Percentiles rank a stretch among this genome's conserved stretches.
Conservation (phyloP, 64 coral and sea anemone species). For the Astreopora myriophthalma region DNA sequence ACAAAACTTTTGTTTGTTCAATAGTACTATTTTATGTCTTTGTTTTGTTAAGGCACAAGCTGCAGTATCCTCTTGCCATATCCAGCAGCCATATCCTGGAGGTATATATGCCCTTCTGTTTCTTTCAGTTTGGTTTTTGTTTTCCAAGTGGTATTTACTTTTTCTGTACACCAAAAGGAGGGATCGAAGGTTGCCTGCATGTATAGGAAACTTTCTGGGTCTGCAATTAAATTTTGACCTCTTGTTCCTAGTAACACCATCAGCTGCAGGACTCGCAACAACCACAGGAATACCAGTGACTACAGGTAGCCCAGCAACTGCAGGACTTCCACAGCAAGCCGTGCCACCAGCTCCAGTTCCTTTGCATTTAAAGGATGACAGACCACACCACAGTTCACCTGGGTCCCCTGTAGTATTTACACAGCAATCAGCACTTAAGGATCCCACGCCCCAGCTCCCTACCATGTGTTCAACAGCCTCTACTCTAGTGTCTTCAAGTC, state of each 20-base stretch:
- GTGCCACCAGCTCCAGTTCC: neutral
- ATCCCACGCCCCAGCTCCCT: neutral
- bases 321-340: constrained; percentile 21
- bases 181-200: too few relatives aligned
- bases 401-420: constrained; percentile 52
- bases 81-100: constrained; percentile 3
- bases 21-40: neutral
- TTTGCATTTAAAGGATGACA: constrained; percentile 53
- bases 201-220: too few relatives aligned
- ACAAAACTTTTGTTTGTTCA: neutral
- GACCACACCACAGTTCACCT: constrained; percentile 27
- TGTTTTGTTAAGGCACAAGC: constrained; percentile 18
- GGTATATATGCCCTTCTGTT: neutral
- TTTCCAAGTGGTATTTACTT: too few relatives aligned
- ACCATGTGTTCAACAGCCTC: neutral
- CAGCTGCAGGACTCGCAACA: neutral
- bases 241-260: neutral
- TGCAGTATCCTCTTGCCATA: neutral
- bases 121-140: too few relatives aligned
- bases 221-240: neutral
- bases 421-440: constrained; percentile 8
- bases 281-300: neutral
- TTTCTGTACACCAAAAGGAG: too few relatives aligned
- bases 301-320: neutral
- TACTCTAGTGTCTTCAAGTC: constrained; percentile 21